These are phyloP conservation scores for Etia nguti DNA, from an alignment of 2,113 vertebrate genomes.

Conservation along the genomic window DNA sequence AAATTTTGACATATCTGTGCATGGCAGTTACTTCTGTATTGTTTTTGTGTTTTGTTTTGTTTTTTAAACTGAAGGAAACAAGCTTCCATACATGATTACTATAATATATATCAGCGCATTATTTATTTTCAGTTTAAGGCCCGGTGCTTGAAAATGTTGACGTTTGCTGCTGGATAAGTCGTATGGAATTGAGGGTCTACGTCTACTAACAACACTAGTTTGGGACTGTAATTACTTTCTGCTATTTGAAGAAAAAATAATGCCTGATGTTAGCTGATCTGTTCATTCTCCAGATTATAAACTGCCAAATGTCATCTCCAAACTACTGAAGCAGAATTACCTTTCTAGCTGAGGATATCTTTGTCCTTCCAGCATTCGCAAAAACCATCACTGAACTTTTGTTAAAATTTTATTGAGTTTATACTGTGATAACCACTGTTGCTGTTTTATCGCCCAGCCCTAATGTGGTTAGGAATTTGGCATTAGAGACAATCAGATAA, in stretches of 20 bases:
- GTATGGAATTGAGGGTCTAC: background rate
- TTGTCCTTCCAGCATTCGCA: background rate
- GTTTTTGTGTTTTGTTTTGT: no score
- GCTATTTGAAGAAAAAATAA: background rate
- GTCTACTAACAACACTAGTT: background rate
- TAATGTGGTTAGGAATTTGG: background rate
- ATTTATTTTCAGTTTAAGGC: background rate
- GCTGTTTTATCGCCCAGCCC: background rate
- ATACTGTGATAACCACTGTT: background rate
- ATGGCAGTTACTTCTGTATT: background rate
- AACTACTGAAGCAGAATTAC: background rate
- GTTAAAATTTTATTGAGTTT: background rate
- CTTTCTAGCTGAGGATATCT: background rate
- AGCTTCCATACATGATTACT: background rate
- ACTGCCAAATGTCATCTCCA: background rate
- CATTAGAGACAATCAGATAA: conserved; percentile 47
- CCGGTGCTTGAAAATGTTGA: background rate
- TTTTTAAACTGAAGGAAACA: background rate
- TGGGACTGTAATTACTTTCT: background rate
- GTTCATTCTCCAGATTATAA: background rate
- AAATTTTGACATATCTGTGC: background rate
- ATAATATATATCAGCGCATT: background rate
- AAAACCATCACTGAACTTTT: background rate
- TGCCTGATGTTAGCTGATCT: background rate
- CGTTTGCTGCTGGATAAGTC: background rate